Conservation (phyloP, 2,113 vertebrate species). For the Hippocampus mohnikei region DNA sequence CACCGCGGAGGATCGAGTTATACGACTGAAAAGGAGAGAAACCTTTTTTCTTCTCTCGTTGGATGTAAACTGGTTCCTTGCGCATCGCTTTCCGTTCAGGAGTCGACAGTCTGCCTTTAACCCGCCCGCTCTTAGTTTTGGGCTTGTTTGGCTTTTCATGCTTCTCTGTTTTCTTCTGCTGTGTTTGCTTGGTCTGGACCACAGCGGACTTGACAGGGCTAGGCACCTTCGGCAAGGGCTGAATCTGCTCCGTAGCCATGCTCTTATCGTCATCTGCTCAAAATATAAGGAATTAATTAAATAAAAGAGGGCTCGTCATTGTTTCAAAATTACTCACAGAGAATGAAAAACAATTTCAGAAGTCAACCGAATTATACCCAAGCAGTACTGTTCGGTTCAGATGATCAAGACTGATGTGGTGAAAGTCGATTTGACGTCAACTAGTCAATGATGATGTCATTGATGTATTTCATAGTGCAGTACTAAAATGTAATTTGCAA, state of each 20-base stretch:
- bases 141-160: conserved; percentile 86
- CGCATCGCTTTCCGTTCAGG: conserved; percentile 91
- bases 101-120: conserved; percentile 89
- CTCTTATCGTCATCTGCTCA: conserved; percentile 92
- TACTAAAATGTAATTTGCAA: too few relatives aligned
- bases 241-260: conserved; percentile 90
- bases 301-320: neutral
- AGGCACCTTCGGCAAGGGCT: conserved; percentile 83
- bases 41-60: conserved; percentile 99
- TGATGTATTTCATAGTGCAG: too few relatives aligned
- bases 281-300: neutral
- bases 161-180: conserved; percentile 55
- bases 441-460: too few relatives aligned
- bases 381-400: too few relatives aligned
- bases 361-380: neutral
- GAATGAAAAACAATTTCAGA: neutral
- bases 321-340: neutral
- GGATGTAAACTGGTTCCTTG: conserved; percentile 87
- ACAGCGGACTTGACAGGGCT: conserved; percentile 69
- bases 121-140: conserved; percentile 80
- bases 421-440: too few relatives aligned
- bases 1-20: neutral
- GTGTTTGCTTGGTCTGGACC: conserved; percentile 55
- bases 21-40: conserved; percentile 29
- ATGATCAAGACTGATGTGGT: too few relatives aligned